Conservation (phyloP, 35 echinoderm and acorn worm genomes). For the Apostichopus californicus region DNA sequence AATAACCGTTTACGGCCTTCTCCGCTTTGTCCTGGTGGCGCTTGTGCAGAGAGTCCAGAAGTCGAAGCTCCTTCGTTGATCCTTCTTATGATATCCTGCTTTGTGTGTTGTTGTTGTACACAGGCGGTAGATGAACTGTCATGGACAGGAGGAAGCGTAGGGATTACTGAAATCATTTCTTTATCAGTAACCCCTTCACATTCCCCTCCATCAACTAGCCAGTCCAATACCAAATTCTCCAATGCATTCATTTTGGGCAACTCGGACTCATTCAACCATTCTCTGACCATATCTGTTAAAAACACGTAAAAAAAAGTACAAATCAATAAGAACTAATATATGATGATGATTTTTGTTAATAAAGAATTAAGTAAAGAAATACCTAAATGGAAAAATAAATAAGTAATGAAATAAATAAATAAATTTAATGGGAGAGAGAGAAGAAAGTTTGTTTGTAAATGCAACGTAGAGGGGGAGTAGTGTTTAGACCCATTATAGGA, state of each 20-base stretch:
- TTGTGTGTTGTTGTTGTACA: neutral
- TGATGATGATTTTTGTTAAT: too few species aligned
- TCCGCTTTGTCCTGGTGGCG: neutral
- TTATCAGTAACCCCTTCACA: slow-evolving; percentile 23
- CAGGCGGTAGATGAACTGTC: neutral
- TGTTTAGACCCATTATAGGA: too few species aligned
- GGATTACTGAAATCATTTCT: slow-evolving; percentile 24
- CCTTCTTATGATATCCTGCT: neutral
- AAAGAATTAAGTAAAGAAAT: too few species aligned
- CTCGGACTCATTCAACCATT: neutral
- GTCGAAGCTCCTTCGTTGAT: neutral
- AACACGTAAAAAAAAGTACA: too few species aligned
- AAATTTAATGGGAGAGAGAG: too few species aligned
- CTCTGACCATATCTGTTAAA: neutral
- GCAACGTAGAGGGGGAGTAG: too few species aligned
- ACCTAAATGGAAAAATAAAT: too few species aligned
- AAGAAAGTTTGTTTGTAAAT: too few species aligned
- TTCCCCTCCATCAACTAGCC: slow-evolving; percentile 9
- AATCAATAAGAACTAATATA: too few species aligned
- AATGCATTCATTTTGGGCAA: neutral
- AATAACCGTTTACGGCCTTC: neutral
- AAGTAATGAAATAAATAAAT: too few species aligned
- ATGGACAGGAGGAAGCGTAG: slow-evolving; percentile 1
- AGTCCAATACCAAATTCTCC: neutral
- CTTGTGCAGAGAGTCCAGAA: neutral